A percentile compares a stretch with the other conserved stretches of the same genome.
Evolutionary conservation across 2,113 vertebrate species (phyloP).

Genomic region (Sinocyclocheilus anophthalmus): DNA sequence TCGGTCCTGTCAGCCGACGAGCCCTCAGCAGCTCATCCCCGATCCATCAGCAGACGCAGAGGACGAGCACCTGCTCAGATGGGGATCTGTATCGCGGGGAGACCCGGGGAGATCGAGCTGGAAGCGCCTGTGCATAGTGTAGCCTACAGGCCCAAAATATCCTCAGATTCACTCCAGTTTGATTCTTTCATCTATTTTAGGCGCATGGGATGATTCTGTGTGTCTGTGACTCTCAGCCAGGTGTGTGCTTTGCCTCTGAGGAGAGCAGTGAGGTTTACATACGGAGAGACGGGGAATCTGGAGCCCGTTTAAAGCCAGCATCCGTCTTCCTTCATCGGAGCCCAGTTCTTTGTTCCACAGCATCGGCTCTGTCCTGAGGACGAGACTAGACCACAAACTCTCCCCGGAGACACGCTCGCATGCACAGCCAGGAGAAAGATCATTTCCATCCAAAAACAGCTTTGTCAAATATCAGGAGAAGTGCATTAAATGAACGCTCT

Average conservation of each 20-base stretch:
- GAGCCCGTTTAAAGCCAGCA: constrained; percentile 45
- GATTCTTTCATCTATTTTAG: constrained; percentile 23
- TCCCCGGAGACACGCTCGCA: constrained; percentile 47
- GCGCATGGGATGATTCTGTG: neutral
- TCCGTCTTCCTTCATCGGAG: constrained; percentile 56
- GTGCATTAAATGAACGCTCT: neutral
- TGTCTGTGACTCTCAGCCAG: constrained; percentile 2
- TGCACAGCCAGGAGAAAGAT: constrained; percentile 36
- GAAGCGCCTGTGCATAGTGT: neutral
- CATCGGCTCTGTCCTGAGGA: constrained; percentile 63
- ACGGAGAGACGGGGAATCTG: neutral
- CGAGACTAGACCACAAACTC: constrained; percentile 60
- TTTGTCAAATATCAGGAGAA: too few relatives aligned
- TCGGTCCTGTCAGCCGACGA: too few relatives aligned
- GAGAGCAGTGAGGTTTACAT: neutral
- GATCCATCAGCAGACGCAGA: too few relatives aligned
- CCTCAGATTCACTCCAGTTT: neutral
- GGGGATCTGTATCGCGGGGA: too few relatives aligned
- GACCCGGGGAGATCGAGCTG: neutral
- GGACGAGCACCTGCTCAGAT: too few relatives aligned
- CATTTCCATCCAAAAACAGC: too few relatives aligned
- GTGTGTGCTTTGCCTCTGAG: neutral
- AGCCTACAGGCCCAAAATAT: neutral
- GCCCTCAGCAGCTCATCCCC: too few relatives aligned
- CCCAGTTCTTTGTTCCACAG: constrained; percentile 56